Base-by-base conservation (phyloP, 2,797 vertebrate genomes). In the Decapterus maruadsi region DNA sequence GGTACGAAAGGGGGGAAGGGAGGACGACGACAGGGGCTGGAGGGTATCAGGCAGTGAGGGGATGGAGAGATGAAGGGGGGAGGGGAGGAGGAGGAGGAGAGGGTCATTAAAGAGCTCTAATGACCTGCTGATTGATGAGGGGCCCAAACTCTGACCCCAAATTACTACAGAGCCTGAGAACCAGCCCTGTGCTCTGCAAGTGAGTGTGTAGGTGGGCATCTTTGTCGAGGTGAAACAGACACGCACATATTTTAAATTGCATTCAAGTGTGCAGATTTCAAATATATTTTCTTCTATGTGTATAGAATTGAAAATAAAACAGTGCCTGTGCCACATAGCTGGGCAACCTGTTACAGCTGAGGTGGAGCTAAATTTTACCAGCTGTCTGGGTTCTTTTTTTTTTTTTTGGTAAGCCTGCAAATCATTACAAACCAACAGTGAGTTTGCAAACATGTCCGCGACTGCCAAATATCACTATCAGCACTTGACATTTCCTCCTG, bases 121-220 rank as follows among this genome's bases (percentile, higher is more conserved):
- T 95, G 92, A 94, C 88, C 91, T 90, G 91, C 77, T 94, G 95
- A 96, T 95, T 92, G 95, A 96, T 67, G 84, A 93, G 94, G 87
- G 89, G 84, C 89, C 90, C 90, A 92, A 92, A 93, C 90, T 89
- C 90, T 94, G 94, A 95, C 94, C 94, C 91, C 80, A 90, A 92
- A 93, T 93, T 93, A 93, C 90, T 90, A 55, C 79, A 87, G 89
- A 92, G 91, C 92, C 92, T 95, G 94, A 95, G 92, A 95, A 95
- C 87, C 81, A 77, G 76, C 46, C 48, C 72, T 70, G 59, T 57
- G 72, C 67, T 90, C 80, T 62, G 63, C 48, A 20, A 57, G 46
- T 58, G 75, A 58, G 72, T 77, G 69, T 67, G 76, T 68, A 70
- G 22, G 75, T 80, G 36, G 67, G 78, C 73, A 63, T 77, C 45